Evolutionary conservation across 2,113 vertebrate species (phyloP).

Genomic region (Barbus barbus): DNA sequence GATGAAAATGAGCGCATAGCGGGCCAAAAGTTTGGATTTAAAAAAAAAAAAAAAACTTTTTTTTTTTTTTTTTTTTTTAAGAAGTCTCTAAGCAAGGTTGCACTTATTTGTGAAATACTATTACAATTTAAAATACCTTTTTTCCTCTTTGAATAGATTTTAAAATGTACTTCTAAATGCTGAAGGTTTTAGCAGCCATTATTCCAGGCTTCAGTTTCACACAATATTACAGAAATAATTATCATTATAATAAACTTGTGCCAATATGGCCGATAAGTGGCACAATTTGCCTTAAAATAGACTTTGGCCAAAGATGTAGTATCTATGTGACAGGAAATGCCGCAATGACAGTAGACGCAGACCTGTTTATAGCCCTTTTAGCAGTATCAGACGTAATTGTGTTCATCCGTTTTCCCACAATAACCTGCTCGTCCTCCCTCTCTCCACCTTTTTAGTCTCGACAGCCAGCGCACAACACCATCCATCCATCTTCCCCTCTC

Average conservation of each 20-base stretch:
- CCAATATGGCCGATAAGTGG: neutral
- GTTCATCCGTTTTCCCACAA: constrained; percentile 6
- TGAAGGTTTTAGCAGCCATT: neutral
- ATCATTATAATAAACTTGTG: neutral
- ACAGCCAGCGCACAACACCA: constrained; percentile 38
- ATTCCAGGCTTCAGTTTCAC: neutral
- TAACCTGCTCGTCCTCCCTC: neutral
- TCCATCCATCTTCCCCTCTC: constrained; percentile 54
- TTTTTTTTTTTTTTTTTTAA: neutral
- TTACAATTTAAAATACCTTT: neutral
- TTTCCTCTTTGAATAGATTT: neutral
- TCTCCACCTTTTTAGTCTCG: neutral
- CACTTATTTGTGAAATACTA: neutral
- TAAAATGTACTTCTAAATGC: neutral
- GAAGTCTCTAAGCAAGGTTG: neutral
- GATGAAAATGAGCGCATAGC: too few relatives aligned
- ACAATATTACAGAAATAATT: neutral
- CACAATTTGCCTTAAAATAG: neutral
- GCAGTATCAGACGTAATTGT: constrained; percentile 39
- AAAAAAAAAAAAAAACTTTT: too few relatives aligned
- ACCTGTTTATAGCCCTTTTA: constrained; percentile 34
- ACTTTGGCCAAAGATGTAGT: neutral
- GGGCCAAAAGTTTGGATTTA: neutral
- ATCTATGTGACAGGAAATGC: neutral
- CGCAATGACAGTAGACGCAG: neutral